phyloP scores from a whole-genome alignment of 1,140 invertebrate genomes.

The Lasioglossum baleicum region DNA sequence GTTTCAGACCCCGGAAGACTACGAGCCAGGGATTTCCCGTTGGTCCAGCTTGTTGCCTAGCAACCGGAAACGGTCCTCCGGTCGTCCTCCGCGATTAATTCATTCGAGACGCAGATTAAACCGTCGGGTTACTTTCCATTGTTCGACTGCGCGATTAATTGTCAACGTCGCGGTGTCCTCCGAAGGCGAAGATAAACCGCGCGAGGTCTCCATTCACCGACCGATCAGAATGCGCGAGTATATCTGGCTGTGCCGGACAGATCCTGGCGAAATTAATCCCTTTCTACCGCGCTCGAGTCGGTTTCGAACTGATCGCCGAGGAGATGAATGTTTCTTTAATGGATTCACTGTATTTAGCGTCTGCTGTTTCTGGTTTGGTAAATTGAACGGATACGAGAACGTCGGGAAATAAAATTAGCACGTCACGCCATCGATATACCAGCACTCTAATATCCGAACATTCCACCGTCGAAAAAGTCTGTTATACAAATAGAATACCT shows the following conservation, averaged over 20 bases:
- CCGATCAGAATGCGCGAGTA: conserved; percentile 18
- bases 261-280: conserved; percentile 34
- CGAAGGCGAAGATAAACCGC: conserved; percentile 26
- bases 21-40: conserved; percentile 7
- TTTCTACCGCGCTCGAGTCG: not conserved
- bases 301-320: no score
- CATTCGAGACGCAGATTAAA: conserved; percentile 60
- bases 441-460: no score
- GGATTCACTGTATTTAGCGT: no score
- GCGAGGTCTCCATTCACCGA: not conserved
- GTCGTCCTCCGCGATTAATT: conserved; percentile 57
- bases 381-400: no score
- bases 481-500: no score
- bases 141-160: conserved; percentile 52
- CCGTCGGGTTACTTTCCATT: conserved; percentile 58
- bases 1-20: conserved; percentile 1
- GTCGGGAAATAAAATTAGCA: no score
- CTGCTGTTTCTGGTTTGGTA: no score
- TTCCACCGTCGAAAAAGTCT: no score
- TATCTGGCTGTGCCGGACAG: conserved; percentile 23
- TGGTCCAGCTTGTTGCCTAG: conserved; percentile 52
- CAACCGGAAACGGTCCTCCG: conserved; percentile 49
- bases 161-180: conserved; percentile 51
- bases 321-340: no score
- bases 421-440: no score